Evolutionary conservation across 2,797 vertebrate species (phyloP).

Genomic region (Eospalax fontanierii): DNA sequence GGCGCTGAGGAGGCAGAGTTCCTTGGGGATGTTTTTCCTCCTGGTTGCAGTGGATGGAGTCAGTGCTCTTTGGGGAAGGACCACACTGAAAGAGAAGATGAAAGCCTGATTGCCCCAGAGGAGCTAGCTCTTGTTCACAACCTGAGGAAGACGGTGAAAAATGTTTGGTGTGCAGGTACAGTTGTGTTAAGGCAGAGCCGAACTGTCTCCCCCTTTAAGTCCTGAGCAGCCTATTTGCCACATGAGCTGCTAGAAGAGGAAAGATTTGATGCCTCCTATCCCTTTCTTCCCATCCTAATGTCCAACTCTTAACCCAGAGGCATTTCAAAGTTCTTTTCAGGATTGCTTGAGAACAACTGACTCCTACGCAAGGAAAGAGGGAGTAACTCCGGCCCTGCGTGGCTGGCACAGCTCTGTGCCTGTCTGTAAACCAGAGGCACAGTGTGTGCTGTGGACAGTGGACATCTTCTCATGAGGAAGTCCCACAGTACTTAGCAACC

Average conservation of each 20-base stretch:
- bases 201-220: constrained; percentile 93
- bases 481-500: no score
- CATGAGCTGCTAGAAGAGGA: constrained; percentile 96
- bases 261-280: constrained; percentile 95
- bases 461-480: no score
- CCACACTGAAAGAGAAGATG: constrained; percentile 93
- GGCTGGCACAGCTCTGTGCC: no score
- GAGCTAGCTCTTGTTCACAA: constrained; percentile 95
- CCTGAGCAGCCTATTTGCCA: constrained; percentile 91
- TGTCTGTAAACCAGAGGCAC: no score
- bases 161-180: constrained; percentile 95
- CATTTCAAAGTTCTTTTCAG: constrained; percentile 96
- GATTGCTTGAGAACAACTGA: constrained; percentile 96
- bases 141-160: constrained; percentile 94
- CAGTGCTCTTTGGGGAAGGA: constrained; percentile 96
- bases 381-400: no score
- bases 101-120: constrained; percentile 91
- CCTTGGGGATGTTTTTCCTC: constrained; percentile 87
- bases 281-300: constrained; percentile 93
- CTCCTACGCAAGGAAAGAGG: constrained; percentile 89
- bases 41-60: constrained; percentile 95
- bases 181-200: constrained; percentile 93
- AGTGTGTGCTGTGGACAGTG: no score
- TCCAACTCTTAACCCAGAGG: constrained; percentile 93
- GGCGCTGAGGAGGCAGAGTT: constrained; percentile 93